Base-by-base conservation (phyloP, 1,140 invertebrate species). In the Nomia melanderi region DNA sequence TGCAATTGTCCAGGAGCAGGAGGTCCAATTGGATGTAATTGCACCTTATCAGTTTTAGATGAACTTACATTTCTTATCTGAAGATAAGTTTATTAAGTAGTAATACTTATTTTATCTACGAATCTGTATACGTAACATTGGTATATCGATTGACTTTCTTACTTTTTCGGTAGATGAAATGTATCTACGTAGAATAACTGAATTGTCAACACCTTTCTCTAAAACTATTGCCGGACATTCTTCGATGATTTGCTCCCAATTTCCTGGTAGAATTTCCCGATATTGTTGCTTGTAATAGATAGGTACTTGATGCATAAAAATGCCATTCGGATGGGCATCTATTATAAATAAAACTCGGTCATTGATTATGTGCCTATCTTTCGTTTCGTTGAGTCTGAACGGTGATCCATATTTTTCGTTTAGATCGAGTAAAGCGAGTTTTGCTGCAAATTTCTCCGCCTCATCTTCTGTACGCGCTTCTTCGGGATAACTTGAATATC, bases 391-490 rank as follows among this genome's bases (percentile, higher is more conserved):
- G 0, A 90, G 82, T 0, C 70, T 79, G 2, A 79, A 79, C 59
- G 88, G 84, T 41, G 87, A 81, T 53, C 87, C 88, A 67, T 87
- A 87, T 75, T 89, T 90, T 39, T 93, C 88, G 39, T 91, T 70
- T 27, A 91, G 86, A 65, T 89, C 88, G 0, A 86, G 77, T 14
- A 95, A 81, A 41, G 95, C 93, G 65, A 92, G 86, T 33, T 90
- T 87, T 0, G 94, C 93, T 1, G 93, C 94, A 27, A 93, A 79
- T 79, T 92, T 91, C 78, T 93, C 89, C 0, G 95, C 94, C 20
- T 93, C 87, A 0, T 92, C 90, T 62, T 92, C 88, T 2, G 92
- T 90, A 12, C 84, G 83, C 11, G 93, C 93, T 29, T 94, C 94
- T 25, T 93, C 83, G 0, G 95, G 95, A 86, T 94, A 95, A 62